Conservation (phyloP, 2,888 invertebrate genomes). For the Agrilus biguttatus region DNA sequence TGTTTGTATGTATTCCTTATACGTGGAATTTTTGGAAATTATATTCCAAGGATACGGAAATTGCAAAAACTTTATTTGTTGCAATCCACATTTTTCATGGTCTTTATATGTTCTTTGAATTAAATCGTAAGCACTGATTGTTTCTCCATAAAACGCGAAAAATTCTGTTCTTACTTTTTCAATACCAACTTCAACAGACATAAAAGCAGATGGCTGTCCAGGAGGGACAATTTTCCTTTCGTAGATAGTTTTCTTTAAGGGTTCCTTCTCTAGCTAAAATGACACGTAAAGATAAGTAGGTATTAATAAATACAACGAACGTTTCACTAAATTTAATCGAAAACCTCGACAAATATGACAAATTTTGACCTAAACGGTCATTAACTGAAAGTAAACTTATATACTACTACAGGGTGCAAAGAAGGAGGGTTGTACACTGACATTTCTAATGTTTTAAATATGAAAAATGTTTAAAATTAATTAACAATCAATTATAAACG, state of each 20-base stretch:
- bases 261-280: constrained; percentile 36
- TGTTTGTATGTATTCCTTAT: constrained; percentile 38
- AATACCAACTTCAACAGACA: constrained; percentile 45
- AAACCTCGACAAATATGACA: too few species aligned
- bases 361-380: too few species aligned
- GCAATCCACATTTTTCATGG: constrained; percentile 54
- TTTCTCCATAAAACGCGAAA: constrained; percentile 55
- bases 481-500: too few species aligned
- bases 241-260: constrained; percentile 47
- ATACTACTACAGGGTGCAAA: too few species aligned
- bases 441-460: too few species aligned
- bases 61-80: constrained; percentile 43
- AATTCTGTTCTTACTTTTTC: constrained; percentile 41
- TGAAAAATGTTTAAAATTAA: too few species aligned
- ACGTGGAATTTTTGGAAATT: constrained; percentile 37
- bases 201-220: constrained; percentile 40
- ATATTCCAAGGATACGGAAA: constrained; percentile 37
- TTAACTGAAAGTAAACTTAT: too few species aligned
- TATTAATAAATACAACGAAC: too few species aligned
- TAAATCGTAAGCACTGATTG: constrained; percentile 48
- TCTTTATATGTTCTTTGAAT: constrained; percentile 52
- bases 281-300: too few species aligned
- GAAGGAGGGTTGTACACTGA: too few species aligned
- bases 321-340: too few species aligned
- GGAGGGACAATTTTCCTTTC: constrained; percentile 45